Evolutionary conservation across 2,113 vertebrate species (phyloP).

Genomic region (Channa argus): DNA sequence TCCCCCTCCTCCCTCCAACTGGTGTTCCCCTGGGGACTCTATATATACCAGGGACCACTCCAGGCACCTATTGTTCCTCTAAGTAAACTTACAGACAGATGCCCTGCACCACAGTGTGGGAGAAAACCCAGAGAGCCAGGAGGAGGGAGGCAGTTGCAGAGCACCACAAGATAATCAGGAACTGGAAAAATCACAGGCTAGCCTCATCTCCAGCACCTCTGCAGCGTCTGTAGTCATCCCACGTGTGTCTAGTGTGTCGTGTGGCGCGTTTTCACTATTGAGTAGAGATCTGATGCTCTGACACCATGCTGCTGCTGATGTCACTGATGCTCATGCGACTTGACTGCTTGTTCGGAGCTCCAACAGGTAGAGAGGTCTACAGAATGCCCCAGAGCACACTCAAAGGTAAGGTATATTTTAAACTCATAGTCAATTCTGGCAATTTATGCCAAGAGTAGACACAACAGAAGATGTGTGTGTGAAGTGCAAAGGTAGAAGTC

Average conservation of each 20-base stretch:
- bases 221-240: conserved; percentile 21
- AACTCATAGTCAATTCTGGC: not conserved
- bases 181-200: conserved; percentile 23
- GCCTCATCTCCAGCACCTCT: conserved; percentile 44
- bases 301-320: conserved; percentile 74
- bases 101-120: conserved; percentile 70
- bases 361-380: conserved; percentile 86
- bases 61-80: conserved; percentile 80
- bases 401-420: conserved; percentile 82
- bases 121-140: conserved; percentile 68
- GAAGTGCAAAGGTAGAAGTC: too few relatives aligned
- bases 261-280: conserved; percentile 35
- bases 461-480: not conserved
- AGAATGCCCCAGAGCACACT: conserved; percentile 87
- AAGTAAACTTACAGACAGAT: conserved; percentile 82
- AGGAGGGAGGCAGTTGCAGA: conserved; percentile 66
- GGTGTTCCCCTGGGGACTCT: conserved; percentile 79
- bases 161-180: conserved; percentile 46
- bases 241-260: conserved; percentile 11
- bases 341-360: conserved; percentile 76
- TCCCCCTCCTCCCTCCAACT: conserved; percentile 63
- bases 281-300: conserved; percentile 69
- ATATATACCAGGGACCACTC: conserved; percentile 87
- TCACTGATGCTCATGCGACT: conserved; percentile 74
- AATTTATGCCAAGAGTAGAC: not conserved